These are phyloP conservation scores for Pagetopsis macropterus DNA, from an alignment of 2,797 vertebrate genomes.

Conservation along the genomic window DNA sequence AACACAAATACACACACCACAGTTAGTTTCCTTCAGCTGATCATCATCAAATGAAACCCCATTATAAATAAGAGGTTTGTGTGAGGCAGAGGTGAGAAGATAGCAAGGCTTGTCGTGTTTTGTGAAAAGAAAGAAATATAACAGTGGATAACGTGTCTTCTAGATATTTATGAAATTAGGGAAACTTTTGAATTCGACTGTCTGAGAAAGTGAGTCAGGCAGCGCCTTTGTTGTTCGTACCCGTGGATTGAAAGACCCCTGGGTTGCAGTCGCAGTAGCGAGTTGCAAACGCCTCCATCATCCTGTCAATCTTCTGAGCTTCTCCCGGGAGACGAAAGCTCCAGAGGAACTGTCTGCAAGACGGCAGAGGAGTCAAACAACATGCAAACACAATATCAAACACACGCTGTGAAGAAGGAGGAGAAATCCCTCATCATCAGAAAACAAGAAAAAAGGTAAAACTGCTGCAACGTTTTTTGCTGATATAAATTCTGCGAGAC, in stretches of 20 bases:
- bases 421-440: neutral
- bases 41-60: neutral
- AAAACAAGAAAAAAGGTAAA: conserved; percentile 2
- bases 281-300: conserved; percentile 95
- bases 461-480: neutral
- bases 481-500: conserved; percentile 27
- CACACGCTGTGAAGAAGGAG: neutral
- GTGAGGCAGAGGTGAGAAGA: neutral
- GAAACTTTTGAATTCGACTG: conserved; percentile 28
- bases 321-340: conserved; percentile 95
- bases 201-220: neutral
- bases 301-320: conserved; percentile 96
- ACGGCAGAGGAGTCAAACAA: neutral
- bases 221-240: conserved; percentile 64
- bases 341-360: conserved; percentile 92
- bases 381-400: neutral
- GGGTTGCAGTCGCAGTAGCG: conserved; percentile 93
- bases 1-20: conserved; percentile 12
- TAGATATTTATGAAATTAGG: conserved; percentile 7
- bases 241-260: conserved; percentile 92
- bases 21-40: conserved; percentile 11
- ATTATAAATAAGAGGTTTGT: too few species aligned
- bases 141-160: neutral
- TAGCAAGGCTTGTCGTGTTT: neutral
- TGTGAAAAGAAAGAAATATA: neutral